Evolutionary conservation across 2,888 invertebrate genomes (phyloP), one percentile per base, ranked within the genome.

Genomic region (Onthophagus sagittarius): DNA sequence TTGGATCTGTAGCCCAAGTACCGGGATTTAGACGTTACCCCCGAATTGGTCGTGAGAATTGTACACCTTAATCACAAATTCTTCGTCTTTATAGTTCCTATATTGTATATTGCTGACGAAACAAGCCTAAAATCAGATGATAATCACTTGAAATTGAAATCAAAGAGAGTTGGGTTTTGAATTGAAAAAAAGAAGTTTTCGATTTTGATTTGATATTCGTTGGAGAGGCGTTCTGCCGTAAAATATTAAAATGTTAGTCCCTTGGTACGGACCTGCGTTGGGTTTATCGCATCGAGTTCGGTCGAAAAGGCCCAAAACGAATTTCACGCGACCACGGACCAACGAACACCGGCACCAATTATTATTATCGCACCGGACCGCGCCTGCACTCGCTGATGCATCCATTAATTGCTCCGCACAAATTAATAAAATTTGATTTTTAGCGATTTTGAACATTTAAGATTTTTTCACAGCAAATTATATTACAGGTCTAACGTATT

Each of bases 291-390:
- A n/a, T 23, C 67, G 67, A 23, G 23, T 31, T 13, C 67, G 32
- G 67, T 67, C 32, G 67, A 67, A 67, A 67, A 67, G 67, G 67
- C 32, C 32, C 31, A 31, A 67, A 67, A 67, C 67, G 67, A 67
- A 67, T 67, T 67, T 67, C 67, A 67, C 67, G 67, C 31, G 32
- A 32, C 67, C 67, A 31, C 67, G 67, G 67, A 31, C 67, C 31
- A 67, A 67, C 67, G 67, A 23, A 23, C 67, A 23, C 67, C 31
- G 7, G 63, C 67, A 32, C 67, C 67, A 67, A 67, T 67, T 67
- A 53, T 53, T 53, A 53, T 53, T 53, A 67, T 67, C 67, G 67
- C 67, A 67, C 31, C 23, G 67, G 67, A n/a, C 67, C 31, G 64
- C 64, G 67, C 32, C 67, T 32, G 67, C 32, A 67, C 31, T 23